Percentiles rank a stretch among this genome's conserved stretches.
Evolutionary conservation across 2,888 invertebrate species (phyloP).

Genomic region (Zhuqinia jingwanae): DNA sequence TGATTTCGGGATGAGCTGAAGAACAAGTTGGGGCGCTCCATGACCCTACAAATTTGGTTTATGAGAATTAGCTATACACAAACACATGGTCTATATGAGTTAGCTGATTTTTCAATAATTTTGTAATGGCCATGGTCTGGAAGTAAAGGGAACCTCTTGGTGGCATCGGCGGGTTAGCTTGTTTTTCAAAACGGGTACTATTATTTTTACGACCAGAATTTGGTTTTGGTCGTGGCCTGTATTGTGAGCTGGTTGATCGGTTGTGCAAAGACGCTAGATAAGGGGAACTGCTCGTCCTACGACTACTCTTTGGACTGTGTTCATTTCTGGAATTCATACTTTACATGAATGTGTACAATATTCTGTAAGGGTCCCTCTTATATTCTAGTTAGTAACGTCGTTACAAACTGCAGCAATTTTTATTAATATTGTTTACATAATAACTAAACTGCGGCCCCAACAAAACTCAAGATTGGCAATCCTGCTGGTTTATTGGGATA

Average conservation of each 20-base stretch:
- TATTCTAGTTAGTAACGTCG: neutral
- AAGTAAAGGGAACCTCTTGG: constrained; percentile 39
- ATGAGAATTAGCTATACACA: neutral
- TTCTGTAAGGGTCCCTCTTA: neutral
- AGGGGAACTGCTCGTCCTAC: constrained; percentile 48
- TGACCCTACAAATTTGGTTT: neutral
- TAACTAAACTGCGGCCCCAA: neutral
- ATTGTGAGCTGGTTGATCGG: constrained; percentile 11
- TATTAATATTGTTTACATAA: neutral
- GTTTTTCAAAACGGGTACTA: constrained; percentile 24
- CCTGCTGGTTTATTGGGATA: no score
- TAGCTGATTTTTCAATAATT: no score
- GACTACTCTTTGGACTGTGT: neutral
- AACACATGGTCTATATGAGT: neutral
- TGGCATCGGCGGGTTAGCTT: neutral
- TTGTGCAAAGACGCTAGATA: constrained; percentile 36
- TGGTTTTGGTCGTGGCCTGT: constrained; percentile 16
- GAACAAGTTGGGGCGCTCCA: constrained; percentile 43
- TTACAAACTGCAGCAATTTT: neutral
- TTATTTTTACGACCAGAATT: neutral
- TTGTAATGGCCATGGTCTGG: no score
- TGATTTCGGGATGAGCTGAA: constrained; percentile 29
- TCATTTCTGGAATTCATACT: neutral
- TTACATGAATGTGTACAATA: neutral
- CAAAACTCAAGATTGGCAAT: no score